Conservation (phyloP, 2,797 vertebrate genomes). For the Coluber constrictor region DNA sequence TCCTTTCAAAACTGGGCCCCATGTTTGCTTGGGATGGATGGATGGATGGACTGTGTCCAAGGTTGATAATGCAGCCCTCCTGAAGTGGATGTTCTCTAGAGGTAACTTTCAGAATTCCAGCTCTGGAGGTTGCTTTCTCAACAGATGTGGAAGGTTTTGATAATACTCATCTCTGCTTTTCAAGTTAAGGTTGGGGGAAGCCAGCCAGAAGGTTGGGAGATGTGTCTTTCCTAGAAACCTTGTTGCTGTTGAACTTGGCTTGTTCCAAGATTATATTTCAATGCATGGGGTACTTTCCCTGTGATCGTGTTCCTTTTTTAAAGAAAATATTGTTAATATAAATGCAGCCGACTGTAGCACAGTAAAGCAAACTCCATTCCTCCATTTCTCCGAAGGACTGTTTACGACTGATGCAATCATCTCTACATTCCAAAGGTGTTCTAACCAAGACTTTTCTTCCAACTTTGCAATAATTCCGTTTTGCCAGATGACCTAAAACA, state of each 20-base stretch:
- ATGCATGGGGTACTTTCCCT: constrained; percentile 39
- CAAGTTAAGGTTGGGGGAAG: constrained; percentile 29
- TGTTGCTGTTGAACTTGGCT: constrained; percentile 27
- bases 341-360: constrained; percentile 68
- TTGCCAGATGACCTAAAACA: constrained; percentile 50
- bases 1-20: background rate
- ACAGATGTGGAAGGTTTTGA: background rate
- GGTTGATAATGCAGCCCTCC: background rate
- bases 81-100: background rate
- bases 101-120: background rate
- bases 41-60: background rate
- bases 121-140: background rate
- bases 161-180: constrained; percentile 10
- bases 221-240: constrained; percentile 11
- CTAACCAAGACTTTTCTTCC: constrained; percentile 71
- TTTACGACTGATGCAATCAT: constrained; percentile 68
- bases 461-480: constrained; percentile 67
- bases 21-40: too few relatives aligned
- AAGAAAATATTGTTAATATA: constrained; percentile 22
- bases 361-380: constrained; percentile 53
- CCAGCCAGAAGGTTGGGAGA: constrained; percentile 69
- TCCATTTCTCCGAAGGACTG: constrained; percentile 38
- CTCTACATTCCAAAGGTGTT: constrained; percentile 81
- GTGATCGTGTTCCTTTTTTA: constrained; percentile 9
- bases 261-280: constrained; percentile 35